Evolutionary conservation across 1,140 invertebrate genomes (phyloP).

Genomic region (Nasonia giraulti): DNA sequence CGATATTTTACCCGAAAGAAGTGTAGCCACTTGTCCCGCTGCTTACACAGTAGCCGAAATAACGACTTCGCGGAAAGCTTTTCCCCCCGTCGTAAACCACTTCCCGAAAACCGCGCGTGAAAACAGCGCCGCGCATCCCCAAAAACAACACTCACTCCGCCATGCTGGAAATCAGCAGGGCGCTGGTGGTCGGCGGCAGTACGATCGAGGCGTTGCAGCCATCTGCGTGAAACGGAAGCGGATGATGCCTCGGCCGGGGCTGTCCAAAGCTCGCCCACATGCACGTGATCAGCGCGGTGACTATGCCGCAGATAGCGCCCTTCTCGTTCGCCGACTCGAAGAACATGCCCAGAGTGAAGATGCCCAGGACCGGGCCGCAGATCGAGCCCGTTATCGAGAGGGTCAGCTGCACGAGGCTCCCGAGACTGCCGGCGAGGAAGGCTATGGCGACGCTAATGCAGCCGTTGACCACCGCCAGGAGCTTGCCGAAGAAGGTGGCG

Average conservation of each 20-base stretch:
- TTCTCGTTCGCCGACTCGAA: constrained; percentile 79
- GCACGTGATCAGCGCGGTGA: constrained; percentile 80
- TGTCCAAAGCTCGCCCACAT: constrained; percentile 90
- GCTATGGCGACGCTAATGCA: constrained; percentile 81
- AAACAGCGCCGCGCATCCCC: not conserved
- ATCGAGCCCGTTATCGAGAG: constrained; percentile 85
- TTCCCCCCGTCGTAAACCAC: not conserved
- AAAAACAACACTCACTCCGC: constrained; percentile 15
- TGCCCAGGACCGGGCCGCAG: constrained; percentile 85
- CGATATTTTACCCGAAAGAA: not conserved
- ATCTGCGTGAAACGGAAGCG: constrained; percentile 77
- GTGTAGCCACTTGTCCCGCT: not conserved
- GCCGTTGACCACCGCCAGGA: constrained; percentile 82
- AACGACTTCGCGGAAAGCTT: not conserved
- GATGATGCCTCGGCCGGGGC: constrained; percentile 77
- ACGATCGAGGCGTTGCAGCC: constrained; percentile 72
- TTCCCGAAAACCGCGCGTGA: not conserved
- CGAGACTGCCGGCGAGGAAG: constrained; percentile 82
- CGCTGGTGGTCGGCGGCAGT: not conserved
- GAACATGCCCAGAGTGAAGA: constrained; percentile 88
- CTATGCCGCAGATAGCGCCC: constrained; percentile 83
- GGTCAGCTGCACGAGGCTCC: constrained; percentile 83
- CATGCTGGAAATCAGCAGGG: not conserved
- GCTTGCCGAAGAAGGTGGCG: constrained; percentile 72
- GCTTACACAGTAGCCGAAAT: not conserved